Evolutionary conservation across 2,113 vertebrate species (phyloP), one percentile per base, ranked within the genome.

Genomic region (Pionites leucogaster): DNA sequence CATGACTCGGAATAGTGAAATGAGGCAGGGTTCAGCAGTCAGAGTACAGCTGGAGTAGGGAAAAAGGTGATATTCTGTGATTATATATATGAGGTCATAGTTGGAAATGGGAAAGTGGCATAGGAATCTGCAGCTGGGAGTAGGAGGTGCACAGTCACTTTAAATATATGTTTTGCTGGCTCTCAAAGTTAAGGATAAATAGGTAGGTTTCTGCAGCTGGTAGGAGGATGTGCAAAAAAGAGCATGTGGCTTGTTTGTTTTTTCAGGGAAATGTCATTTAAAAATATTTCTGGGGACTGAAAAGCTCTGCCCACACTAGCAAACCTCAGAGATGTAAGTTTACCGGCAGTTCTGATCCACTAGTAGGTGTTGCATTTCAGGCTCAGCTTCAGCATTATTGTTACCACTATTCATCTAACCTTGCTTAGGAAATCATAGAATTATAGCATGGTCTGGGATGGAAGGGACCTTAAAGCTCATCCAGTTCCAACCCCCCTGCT

Each of bases 261-360:
- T 88, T 97, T 90, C 92, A 94, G 68, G 76, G 55, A 96, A 95
- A 92, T 87, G 63, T 77, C 67, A 91, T 92, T 92, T 96, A 31
- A 78, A 95, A 92, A 86, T 88, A 93, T 27, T 84, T 46, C 41
- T 75, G 64, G 93, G 70, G 78, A 85, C 71, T 78, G 69, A 79
- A 74, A n/a, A 79, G 49, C 49, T 77, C 64, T 93, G 64, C 90
- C 84, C 70, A 62, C 33, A 37, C 50, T 47, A 79, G 79, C 44
- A 81, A 83, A 67, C 33, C 71, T 77, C 83, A 83, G 71, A 94
- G 47, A n/a, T 60, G 16, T 52, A 81, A 86, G 42, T 92, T 93
- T 87, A 52, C 46, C 64, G 57, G 80, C 31, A 86, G 47, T 28
- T 74, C 47, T 82, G 62, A 52, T 59, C 39, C 62, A 25, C 39